Evolutionary conservation across 2,113 vertebrate genomes (phyloP), one percentile per base, ranked within the genome.

Genomic region (Tinamus guttatus): DNA sequence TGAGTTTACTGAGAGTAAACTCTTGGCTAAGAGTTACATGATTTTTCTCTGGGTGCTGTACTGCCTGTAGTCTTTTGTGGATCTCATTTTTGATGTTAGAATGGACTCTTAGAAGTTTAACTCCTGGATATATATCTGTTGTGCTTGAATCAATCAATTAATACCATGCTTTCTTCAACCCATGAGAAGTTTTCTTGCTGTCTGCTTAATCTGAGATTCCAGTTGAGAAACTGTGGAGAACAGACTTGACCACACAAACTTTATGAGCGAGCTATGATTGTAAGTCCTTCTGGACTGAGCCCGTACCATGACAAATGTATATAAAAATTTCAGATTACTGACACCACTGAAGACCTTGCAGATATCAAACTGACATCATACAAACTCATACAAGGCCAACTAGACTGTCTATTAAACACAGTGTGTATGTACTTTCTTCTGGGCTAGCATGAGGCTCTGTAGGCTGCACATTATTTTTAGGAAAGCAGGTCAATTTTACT

Each of bases 261-360:
- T 30, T 52, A 20, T 32, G 36, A 12, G 5, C 5, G 3, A 60
- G 27, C 21, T 88, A n/a, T 24, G 17, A 0, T 32, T 11, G 19
- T 30, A 51, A 43, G 7, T 0, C 0, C 15, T 70, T 7, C 7
- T 20, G 11, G 11, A 13, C 1, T 18, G 15, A 51, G 34, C 24
- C 30, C 52, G 27, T 4, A 28, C 7, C 13, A 24, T 12, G 40
- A 40, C 16, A 83, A 40, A 1, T 3, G 3, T 19, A 43, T 16
- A 43, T 22, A 22, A 22, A 54, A 64, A 81, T 41, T 41, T 41
- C 54, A 56, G 54, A 56, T 56, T 56, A 30, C 54, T 56, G 54
- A 30, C 54, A 56, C 54, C 54, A 30, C 54, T 56, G 54, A 30
- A 30, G 54, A 56, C 28, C 52, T 9, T 56, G 27, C 52, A 56